Base-by-base conservation (phyloP, 2,113 vertebrate genomes). In the Brachyhypopomus gauderio region DNA sequence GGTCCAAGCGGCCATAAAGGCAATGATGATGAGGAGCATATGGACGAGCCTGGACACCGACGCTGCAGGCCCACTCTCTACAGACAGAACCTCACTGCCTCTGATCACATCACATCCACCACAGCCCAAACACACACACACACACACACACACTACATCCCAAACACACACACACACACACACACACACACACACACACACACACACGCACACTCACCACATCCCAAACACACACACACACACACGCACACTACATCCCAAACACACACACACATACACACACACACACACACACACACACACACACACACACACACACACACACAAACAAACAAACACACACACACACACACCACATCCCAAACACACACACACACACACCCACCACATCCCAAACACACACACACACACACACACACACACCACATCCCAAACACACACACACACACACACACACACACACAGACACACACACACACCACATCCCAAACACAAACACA, bases 21-120 rank as follows among this genome's bases (percentile, higher is more conserved):
- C 86, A 82, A 86, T 83, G 83, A 86, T 88, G 83, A 86, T 81
- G 81, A 83, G 78, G 76, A 84, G 78, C 83, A 83, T 83, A 84
- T 86, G 75, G 78, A 82, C 63, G 27, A 56, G 82, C 73, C 48
- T 81, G 81, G 82, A 83, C 74, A 34, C 64, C 62, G 38, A 73
- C 36, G 76, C 72, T 63, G 58, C 75, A 74, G 66, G 38, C 70
- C 75, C 76, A 66, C 55, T 9, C 52, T 48, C 60, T 64, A 76
- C 60, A 45, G 79, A 75, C 19, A 84, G 27, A 76, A 80, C 56
- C 76, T 34, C 25, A 58, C 79, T 52, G 30, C 36, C 81, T 83
- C 64, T 14, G 14, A 73, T 36, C 36, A 48, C 69, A 59, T 75
- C 59, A 30, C 48, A 19, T 9, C 9, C 16, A 11, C 4, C 12